Base-by-base conservation (phyloP, 23 tunicate genomes). In the Halocynthia aurantium region DNA sequence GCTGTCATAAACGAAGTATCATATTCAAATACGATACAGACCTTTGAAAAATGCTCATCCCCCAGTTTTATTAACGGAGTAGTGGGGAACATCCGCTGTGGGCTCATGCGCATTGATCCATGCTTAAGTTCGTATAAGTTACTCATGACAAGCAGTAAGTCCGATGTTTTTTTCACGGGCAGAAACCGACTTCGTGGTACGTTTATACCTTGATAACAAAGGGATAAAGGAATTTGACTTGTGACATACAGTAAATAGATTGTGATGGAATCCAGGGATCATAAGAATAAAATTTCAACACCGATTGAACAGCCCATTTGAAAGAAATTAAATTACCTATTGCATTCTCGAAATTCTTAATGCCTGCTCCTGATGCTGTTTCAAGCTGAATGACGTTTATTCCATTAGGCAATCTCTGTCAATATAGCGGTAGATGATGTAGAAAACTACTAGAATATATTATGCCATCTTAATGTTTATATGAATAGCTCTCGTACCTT, bases 81-180 rank as follows among this genome's bases (percentile, higher is more conserved):
- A 51, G 95, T 94, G 8, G 85, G 85, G 77, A 94, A 94, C 73
- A 84, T 84, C 50, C 98, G 83, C 40, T 70, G 51, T 13, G 31
- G 40, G 70, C 94, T 87, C 98, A 94, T 94, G 56, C 65, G 52
- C 90, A 94, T 88, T 6, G 86, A 64, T 50, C 98, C 98, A 19
- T 81, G 81, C 72, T 81, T 67, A 13, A 94, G 84, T 19, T 94
- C 98, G 81, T 94, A 94, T 55, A 94, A 56, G 72, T 94, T 94
- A 70, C 94, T 87, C 98, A 94, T 94, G 53, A 94, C 98, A 50
- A 94, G 76, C 72, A 94, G 67, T 7, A 94, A 73, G 72, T 94
- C 98, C 7, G 98, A 94, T 18, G 98, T 94, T 76, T 94, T 94
- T 81, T 94, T 94, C 20, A 94, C 98, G 6, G 98, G 98, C 15